Evolutionary conservation across 1,140 invertebrate genomes (phyloP), one percentile per base, ranked within the genome.

Genomic region (Ceratosolen solmsi): DNA sequence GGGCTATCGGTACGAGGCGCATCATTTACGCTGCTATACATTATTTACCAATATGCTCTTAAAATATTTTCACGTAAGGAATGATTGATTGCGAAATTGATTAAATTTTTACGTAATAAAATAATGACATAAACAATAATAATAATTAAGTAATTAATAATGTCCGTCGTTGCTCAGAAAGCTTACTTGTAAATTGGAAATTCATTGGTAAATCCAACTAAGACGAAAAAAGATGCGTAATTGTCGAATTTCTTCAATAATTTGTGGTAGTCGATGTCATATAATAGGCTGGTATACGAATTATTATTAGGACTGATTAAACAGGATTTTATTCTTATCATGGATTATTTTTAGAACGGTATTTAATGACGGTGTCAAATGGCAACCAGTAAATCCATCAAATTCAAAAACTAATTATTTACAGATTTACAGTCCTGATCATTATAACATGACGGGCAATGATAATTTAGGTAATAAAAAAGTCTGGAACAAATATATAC

Each of bases 231-330:
- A 49, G 68, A 56, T 1, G 0, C 15, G 1, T 2, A 25, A 22
- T 72, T 80, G 68, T 58, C 70, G 0, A 30, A 54, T 41, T 72
- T 79, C 5, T 46, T 46, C 25, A 20, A 36, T 22, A 70, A 72
- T 51, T n/a, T 72, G 15, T 72, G 68, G 68, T 68, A 80, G 38
- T 46, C 78, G 2, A 38, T 79, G 38, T 41, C 77, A 2, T 56
- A 71, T 4, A 60, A 79, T 41, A 11, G 77, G 77, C 71, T 71
- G 11, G 75, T 68, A n/a, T n/a, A 49, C 41, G 13, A 46, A 46
- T 13, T 13, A 5, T 46, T 13, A 46, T 7, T 13, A 46, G 5
- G 5, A 46, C 13, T 13, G 41, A 46, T n/a, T n/a, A n/a, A n/a
- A n/a, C n/a, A n/a, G n/a, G n/a, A n/a, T n/a, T n/a, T n/a, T n/a